These are phyloP conservation scores for Botia kubotai DNA, from an alignment of 2,797 vertebrate species.

Conservation along the genomic window DNA sequence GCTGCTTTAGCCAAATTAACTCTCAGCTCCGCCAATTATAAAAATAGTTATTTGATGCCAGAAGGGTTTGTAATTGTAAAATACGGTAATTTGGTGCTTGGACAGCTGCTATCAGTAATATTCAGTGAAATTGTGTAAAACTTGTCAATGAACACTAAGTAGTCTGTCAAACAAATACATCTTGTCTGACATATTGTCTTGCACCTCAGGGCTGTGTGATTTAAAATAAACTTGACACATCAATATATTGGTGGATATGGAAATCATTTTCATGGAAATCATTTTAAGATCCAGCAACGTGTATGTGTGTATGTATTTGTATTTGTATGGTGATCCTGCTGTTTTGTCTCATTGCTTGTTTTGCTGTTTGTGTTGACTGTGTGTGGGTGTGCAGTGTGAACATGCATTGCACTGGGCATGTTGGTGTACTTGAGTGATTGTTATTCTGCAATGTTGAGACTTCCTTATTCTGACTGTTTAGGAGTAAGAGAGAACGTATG, in stretches of 20 bases:
- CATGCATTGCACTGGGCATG: neutral
- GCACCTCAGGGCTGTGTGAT: neutral
- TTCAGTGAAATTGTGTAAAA: neutral
- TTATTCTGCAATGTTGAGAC: neutral
- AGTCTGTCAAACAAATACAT: neutral
- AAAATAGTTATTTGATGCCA: neutral
- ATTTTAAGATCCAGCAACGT: neutral
- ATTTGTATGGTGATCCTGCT: neutral
- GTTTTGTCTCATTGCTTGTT: neutral
- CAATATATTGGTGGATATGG: neutral
- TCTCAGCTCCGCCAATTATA: neutral
- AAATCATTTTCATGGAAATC: neutral
- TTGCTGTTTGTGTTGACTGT: constrained; percentile 2
- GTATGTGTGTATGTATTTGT: neutral
- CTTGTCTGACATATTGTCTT: neutral
- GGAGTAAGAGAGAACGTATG: neutral
- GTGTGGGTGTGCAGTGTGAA: constrained; percentile 23
- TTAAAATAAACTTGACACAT: neutral
- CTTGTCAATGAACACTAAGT: neutral
- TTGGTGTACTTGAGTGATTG: constrained; percentile 24
- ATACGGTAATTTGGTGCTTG: neutral
- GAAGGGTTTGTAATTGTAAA: constrained; percentile 5
- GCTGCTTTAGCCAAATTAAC: constrained; percentile 22
- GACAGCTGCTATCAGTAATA: neutral
- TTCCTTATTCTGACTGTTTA: constrained; percentile 17